Percentiles rank a stretch among this genome's conserved stretches.
Evolutionary conservation across 1,140 invertebrate species (phyloP).

Genomic region (Ips nitidus): DNA sequence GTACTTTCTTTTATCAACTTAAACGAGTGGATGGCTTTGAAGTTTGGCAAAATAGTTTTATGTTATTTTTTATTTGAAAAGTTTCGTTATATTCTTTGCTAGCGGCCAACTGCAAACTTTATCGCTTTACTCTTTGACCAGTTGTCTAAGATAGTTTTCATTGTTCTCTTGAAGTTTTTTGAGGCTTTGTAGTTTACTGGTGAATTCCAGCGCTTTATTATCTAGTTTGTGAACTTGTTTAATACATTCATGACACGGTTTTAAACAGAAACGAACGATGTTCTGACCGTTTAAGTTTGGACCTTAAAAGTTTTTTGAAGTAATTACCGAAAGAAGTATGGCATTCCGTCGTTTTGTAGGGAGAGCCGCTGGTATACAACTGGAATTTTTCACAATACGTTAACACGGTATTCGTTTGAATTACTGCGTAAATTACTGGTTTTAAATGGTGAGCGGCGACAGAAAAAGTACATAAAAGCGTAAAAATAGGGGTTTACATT

Average conservation of each 20-base stretch:
- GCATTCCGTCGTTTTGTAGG: neutral
- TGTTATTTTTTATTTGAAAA: too few species aligned
- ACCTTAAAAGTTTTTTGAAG: neutral
- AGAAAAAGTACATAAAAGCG: slow-evolving; percentile 14
- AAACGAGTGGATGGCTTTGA: too few species aligned
- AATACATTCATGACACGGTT: neutral
- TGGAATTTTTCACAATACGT: slow-evolving; percentile 13
- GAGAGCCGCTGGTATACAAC: neutral
- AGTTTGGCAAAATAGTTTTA: too few species aligned
- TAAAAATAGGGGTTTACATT: slow-evolving; percentile 21
- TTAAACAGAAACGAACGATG: neutral
- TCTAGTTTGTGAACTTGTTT: neutral
- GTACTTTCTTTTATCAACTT: too few species aligned
- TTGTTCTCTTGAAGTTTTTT: too few species aligned
- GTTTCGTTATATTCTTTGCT: too few species aligned
- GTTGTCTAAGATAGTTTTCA: too few species aligned
- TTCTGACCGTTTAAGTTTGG: neutral
- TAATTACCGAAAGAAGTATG: neutral
- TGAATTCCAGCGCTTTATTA: too few species aligned
- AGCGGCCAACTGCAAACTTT: too few species aligned
- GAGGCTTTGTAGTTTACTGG: too few species aligned
- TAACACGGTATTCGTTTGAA: slow-evolving; percentile 25
- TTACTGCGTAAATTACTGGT: slow-evolving; percentile 15
- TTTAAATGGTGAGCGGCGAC: slow-evolving; percentile 15
- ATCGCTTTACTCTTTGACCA: too few species aligned